A percentile compares a stretch with the other conserved stretches of the same genome.
Evolutionary conservation across 2,888 invertebrate species (phyloP).

Genomic region (Noctua comes): DNA sequence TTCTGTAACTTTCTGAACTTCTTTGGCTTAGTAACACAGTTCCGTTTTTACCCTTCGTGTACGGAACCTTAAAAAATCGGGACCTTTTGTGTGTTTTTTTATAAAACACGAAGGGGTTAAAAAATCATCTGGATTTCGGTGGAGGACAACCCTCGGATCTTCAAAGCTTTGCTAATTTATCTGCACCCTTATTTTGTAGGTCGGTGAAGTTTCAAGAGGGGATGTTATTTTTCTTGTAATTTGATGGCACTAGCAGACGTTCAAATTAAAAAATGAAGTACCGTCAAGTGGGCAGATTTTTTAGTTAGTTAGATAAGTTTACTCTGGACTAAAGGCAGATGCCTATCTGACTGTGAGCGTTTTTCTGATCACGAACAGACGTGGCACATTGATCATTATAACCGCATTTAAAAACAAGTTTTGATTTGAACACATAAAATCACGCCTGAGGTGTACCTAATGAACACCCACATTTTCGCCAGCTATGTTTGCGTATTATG

Average conservation of each 20-base stretch:
- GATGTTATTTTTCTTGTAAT: constrained; percentile 33
- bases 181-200: constrained; percentile 27
- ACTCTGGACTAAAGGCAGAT: background rate
- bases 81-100: constrained; percentile 44
- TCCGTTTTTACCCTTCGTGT: background rate
- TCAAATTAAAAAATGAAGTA: background rate
- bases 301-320: background rate
- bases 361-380: background rate
- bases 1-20: background rate
- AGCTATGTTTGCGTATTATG: background rate
- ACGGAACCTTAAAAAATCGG: background rate
- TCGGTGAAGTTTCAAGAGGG: constrained; percentile 24
- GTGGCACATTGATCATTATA: background rate
- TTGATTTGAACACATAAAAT: background rate
- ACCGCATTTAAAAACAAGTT: background rate
- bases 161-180: constrained; percentile 42
- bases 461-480: background rate
- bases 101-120: constrained; percentile 38
- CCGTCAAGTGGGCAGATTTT: background rate
- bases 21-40: background rate
- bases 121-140: constrained; percentile 37
- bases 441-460: background rate
- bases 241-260: background rate
- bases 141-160: constrained; percentile 11
- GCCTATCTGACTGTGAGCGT: background rate